Conservation (phyloP, 2,888 invertebrate genomes). For the Dasysyrphus albostriatus region DNA sequence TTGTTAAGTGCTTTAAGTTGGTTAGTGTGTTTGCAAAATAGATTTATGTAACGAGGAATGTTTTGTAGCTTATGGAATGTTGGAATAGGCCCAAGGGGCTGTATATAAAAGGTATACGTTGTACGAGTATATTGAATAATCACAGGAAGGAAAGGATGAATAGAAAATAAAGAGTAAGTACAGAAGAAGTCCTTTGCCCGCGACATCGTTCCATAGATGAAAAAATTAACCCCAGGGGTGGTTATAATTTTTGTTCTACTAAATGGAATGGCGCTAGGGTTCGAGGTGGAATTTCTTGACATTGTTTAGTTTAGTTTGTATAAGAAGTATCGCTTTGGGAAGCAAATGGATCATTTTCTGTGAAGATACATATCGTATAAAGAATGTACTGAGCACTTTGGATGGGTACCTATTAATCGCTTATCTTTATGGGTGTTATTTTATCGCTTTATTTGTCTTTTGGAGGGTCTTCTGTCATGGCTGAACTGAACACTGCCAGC, state of each 20-base stretch:
- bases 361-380: background rate
- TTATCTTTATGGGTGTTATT: background rate
- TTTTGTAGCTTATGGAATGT: slow-evolving; percentile 15
- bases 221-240: background rate
- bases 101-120: slow-evolving; percentile 8
- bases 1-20: slow-evolving; percentile 39
- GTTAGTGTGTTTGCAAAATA: slow-evolving; percentile 52
- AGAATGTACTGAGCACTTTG: slow-evolving; percentile 1
- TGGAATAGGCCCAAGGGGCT: background rate
- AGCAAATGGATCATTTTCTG: background rate
- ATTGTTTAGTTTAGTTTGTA: background rate
- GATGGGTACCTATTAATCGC: background rate
- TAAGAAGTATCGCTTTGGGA: background rate
- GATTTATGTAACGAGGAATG: slow-evolving; percentile 53
- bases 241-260: background rate
- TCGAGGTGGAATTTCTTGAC: background rate
- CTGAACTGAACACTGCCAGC: too few relatives aligned
- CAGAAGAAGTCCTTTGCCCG: slow-evolving; percentile 2
- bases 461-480: too few relatives aligned
- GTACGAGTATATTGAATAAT: slow-evolving; percentile 16
- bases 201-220: slow-evolving; percentile 19
- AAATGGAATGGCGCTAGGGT: background rate
- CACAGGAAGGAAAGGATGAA: slow-evolving; percentile 15
- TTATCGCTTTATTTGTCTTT: too few relatives aligned
- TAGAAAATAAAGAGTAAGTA: slow-evolving; percentile 32